Evolutionary conservation across 2,888 invertebrate species (phyloP).

Genomic region (Polietes domitor): DNA sequence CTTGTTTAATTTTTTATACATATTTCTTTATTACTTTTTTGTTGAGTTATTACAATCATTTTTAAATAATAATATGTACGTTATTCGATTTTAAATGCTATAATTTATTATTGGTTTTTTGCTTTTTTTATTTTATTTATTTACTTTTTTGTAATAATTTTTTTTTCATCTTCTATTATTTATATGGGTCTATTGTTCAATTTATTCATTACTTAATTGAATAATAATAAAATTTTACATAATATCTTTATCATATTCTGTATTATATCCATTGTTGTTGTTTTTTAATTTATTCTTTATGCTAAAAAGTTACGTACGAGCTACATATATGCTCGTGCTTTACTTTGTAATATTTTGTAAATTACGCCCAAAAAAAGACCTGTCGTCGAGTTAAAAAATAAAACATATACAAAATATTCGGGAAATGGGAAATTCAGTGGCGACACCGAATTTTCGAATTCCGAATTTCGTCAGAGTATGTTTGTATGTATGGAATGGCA

Average conservation of each 20-base stretch:
- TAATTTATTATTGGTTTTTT: constrained; percentile 37
- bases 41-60: constrained; percentile 67
- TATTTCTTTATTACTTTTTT: constrained; percentile 64
- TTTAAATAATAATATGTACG: constrained; percentile 67
- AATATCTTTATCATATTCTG: constrained; percentile 30
- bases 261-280: background rate
- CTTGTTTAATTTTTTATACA: constrained; percentile 50
- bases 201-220: constrained; percentile 31
- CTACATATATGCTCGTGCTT: constrained; percentile 56
- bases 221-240: constrained; percentile 61
- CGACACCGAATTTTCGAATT: background rate
- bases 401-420: constrained; percentile 30
- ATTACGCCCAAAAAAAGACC: constrained; percentile 46
- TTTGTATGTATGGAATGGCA: constrained; percentile 74
- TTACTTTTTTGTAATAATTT: constrained; percentile 32
- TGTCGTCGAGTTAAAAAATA: constrained; percentile 23
- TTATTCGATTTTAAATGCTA: constrained; percentile 57
- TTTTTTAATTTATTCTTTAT: constrained; percentile 44
- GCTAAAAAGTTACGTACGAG: constrained; percentile 57
- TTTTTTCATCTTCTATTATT: constrained; percentile 52
- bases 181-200: constrained; percentile 51
- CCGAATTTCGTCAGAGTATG: constrained; percentile 7
- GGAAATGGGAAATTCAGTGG: background rate
- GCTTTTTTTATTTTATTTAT: constrained; percentile 28
- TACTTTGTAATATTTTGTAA: constrained; percentile 44